These are phyloP conservation scores for Tapirus terrestris DNA, from an alignment of 2,113 vertebrate genomes.

Conservation along the genomic window DNA sequence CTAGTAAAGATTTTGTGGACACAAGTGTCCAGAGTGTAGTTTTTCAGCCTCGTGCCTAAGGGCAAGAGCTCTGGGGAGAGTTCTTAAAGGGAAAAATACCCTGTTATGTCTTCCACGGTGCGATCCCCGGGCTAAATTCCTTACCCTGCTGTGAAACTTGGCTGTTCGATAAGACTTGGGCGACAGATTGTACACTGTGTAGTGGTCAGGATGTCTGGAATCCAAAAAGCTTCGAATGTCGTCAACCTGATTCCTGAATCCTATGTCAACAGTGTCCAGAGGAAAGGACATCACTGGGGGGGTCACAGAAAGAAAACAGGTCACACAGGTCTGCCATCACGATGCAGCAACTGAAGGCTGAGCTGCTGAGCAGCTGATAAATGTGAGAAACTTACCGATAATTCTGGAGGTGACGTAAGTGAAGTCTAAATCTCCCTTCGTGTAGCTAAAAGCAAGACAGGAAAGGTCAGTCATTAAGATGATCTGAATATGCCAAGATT, in stretches of 20 bases:
- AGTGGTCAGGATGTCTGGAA: conserved; percentile 97
- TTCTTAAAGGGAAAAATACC: neutral
- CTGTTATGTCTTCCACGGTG: neutral
- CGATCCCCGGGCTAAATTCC: conserved; percentile 60
- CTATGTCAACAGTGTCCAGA: conserved; percentile 95
- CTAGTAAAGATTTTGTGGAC: neutral
- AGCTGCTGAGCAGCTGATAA: neutral
- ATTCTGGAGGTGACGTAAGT: conserved; percentile 98
- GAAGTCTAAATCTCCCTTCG: conserved; percentile 98
- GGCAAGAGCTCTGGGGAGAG: neutral
- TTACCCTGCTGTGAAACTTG: conserved; percentile 99
- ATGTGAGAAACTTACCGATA: conserved; percentile 91
- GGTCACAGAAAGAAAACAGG: conserved; percentile 27
- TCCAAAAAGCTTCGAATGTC: conserved; percentile 98
- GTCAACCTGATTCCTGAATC: conserved; percentile 98
- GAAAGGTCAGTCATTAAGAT: conserved; percentile 18
- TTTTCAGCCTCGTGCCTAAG: neutral
- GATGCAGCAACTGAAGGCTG: neutral
- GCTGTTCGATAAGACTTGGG: conserved; percentile 97
- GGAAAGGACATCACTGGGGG: conserved; percentile 97
- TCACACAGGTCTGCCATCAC: neutral
- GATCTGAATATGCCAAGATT: neutral
- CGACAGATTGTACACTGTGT: conserved; percentile 98
- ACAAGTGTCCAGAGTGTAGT: neutral
- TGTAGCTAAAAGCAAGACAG: conserved; percentile 90